Percentiles rank a stretch among this genome's conserved stretches.
These are phyloP conservation scores for Microctonus brassicae DNA, from an alignment of 2,888 invertebrate genomes.

Conservation along the genomic window DNA sequence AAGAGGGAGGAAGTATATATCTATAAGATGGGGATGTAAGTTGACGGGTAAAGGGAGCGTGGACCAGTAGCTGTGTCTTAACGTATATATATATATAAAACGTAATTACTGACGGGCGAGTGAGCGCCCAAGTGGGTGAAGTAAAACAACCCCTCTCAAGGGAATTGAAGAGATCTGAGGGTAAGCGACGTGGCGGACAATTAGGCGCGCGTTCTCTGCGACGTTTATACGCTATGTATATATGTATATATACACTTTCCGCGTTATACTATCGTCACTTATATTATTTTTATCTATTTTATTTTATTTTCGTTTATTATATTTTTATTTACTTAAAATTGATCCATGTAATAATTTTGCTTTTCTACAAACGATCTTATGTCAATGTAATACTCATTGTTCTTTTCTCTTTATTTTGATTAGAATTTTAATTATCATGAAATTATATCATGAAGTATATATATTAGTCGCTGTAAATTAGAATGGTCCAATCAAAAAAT, in stretches of 20 bases:
- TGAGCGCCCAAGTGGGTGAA: conserved; percentile 51
- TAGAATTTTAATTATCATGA: not conserved
- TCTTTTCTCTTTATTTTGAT: not conserved
- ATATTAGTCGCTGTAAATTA: no score
- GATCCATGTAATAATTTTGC: not conserved
- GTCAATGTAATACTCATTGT: no score
- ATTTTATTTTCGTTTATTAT: not conserved
- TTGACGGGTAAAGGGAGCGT: conserved; percentile 55
- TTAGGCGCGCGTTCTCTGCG: conserved; percentile 52
- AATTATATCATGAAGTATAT: not conserved
- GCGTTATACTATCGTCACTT: conserved; percentile 39
- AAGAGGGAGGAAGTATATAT: conserved; percentile 37
- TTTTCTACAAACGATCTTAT: no score
- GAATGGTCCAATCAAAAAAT: no score
- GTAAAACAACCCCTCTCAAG: conserved; percentile 38
- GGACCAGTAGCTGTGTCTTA: conserved; percentile 48
- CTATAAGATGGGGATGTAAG: conserved; percentile 43
- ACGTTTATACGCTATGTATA: conserved; percentile 6
- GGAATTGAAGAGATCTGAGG: conserved; percentile 23
- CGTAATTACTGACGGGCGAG: conserved; percentile 63
- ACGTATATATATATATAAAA: conserved; percentile 36
- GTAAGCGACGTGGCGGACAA: conserved; percentile 53
- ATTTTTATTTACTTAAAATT: not conserved
- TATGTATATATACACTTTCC: not conserved
- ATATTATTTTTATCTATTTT: not conserved